Evolutionary conservation across 1,140 invertebrate species (phyloP), one percentile per base, ranked within the genome.

Genomic region (Euborellia annulipes): DNA sequence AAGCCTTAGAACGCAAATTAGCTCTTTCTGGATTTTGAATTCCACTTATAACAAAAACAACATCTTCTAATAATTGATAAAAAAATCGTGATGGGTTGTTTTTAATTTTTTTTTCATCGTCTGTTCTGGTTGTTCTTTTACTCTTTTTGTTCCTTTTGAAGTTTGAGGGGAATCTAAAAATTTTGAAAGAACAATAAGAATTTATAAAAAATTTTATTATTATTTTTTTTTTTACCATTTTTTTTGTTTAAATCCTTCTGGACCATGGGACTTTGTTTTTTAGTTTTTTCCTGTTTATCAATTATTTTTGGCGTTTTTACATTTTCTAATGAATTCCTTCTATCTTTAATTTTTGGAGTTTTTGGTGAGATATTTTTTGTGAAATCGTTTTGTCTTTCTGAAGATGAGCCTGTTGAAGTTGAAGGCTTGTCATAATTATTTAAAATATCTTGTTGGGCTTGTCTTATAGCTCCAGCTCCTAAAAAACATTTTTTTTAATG

Each of bases 21-120:
- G 63, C 68, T 36, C 88, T 67, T 50, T 72, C 66, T 1, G 89
- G 88, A 68, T 93, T 89, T 62, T 80, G 70, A 66, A 82, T 91
- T 0, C 88, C 88, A 65, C 85, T 90, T 42, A 93, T 68, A 2
- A 79, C 79, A 65, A 92, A 74, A 13, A 75, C 68, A 19, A 89
- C 84, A 36, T 68, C 73, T 36, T 71, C 67, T 58, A 83, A 64
- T 18, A 82, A 55, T 49, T 70, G 57, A 47, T 62, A 58, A 50
- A 78, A 78, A 2, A 71, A 70, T 57, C 68, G 70, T 44, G 46
- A 52, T 6, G n/a, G n/a, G n/a, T 23, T 56, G 42, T 36, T 42
- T 23, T 50, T 30, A 22, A 6, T 49, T 50, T 44, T 2, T 21
- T 38, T 36, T 17, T 36, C 22, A 18, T 40, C 27, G 21, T n/a